Base-by-base conservation (phyloP, 1,140 invertebrate species). In the Tenebrio molitor region DNA sequence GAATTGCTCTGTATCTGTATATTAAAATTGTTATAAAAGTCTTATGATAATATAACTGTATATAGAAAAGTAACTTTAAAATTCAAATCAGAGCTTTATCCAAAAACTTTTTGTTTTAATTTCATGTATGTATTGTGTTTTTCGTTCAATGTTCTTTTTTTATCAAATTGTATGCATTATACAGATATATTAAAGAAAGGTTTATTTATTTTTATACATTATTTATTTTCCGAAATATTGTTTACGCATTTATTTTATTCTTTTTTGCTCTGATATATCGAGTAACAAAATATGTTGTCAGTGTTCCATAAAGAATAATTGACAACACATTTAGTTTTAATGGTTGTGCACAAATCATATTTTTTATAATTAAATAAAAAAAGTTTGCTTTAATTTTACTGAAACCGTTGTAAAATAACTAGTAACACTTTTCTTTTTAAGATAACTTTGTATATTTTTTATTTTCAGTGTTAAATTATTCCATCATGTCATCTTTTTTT, bases 331-430 rank as follows among this genome's bases (percentile, higher is more conserved):
- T 64, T 70, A 36, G 36, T 65, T 46, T 50, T 67, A 50, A 67
- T 29, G 74, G 74, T 75, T 75, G 71, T 75, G 74, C 74, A 73
- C 71, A 69, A 75, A 72, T 23, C 42, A 50, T 73, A 69, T 75
- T 73, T 72, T 75, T 71, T 72, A 74, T 74, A 74, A 66, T 29
- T 50, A 21, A 23, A 68, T 69, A 44, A 68, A 70, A 34, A 29
- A 67, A 25, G 33, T 68, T 53, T 53, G 46, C 46, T 15, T 53
- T 36, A 50, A 67, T 67, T 44, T 44, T 67, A 42, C 65, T 66
- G 23, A 46, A 46, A 17, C 23, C 15, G 34, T 33, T 64, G 10
- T 15, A 36, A 36, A 39, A 14, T 36, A 1, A 64, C 33, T 3
- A 4, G 14, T 19, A 64, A 10, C 2, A 67, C 1, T 66, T n/a